Evolutionary conservation across 2,888 invertebrate species (phyloP).

Genomic region (Oscheius sp.): DNA sequence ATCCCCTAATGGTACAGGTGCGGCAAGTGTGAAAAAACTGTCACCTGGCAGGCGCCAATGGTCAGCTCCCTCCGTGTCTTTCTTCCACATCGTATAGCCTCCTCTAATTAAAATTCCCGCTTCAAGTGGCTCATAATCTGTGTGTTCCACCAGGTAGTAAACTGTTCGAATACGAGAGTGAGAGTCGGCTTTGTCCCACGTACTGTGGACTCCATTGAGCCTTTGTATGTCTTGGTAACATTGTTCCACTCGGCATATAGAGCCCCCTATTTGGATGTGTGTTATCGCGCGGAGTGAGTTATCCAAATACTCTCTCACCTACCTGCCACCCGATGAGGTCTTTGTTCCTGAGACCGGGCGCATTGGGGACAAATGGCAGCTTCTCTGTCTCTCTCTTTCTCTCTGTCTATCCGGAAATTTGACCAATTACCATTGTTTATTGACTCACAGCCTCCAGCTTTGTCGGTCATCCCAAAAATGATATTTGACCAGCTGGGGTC

Average conservation of each 20-base stretch:
- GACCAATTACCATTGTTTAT: constrained; percentile 21
- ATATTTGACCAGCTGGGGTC: constrained; percentile 28
- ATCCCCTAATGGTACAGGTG: too few relatives aligned
- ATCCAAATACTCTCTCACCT: constrained; percentile 23
- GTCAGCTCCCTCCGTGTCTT: too few relatives aligned
- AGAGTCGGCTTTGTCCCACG: not conserved
- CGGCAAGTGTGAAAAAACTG: not conserved
- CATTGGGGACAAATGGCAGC: not conserved
- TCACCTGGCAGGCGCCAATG: constrained; percentile 1
- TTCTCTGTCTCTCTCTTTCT: too few relatives aligned
- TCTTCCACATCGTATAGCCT: not conserved
- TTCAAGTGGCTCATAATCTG: constrained; percentile 23
- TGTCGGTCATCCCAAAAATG: constrained; percentile 8
- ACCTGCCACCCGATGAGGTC: constrained; percentile 29
- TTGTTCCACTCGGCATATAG: constrained; percentile 12
- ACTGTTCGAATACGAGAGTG: not conserved
- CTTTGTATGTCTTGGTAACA: constrained; percentile 26
- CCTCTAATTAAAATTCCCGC: constrained; percentile 6
- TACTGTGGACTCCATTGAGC: not conserved
- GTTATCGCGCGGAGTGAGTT: not conserved
- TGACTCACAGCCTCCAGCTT: constrained; percentile 9
- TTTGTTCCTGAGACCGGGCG: not conserved
- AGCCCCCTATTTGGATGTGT: constrained; percentile 12
- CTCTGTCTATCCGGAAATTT: not conserved
- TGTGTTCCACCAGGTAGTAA: constrained; percentile 4